Percentiles rank a stretch among this genome's conserved stretches.
Evolutionary conservation across 1,140 invertebrate species (phyloP).

Genomic region (Pantala flavescens): DNA sequence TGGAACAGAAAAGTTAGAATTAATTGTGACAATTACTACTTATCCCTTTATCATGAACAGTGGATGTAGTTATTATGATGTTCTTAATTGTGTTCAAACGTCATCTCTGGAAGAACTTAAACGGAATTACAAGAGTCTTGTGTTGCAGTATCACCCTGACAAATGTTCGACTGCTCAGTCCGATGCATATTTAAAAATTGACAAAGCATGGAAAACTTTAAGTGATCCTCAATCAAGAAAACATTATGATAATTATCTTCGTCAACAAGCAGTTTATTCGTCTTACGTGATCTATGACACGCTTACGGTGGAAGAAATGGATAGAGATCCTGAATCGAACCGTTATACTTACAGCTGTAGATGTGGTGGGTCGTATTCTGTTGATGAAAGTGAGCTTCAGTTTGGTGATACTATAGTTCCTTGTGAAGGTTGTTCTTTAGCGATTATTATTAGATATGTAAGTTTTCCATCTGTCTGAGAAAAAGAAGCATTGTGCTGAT

Average conservation of each 20-base stretch:
- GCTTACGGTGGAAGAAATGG: slow-evolving; percentile 40
- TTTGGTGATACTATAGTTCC: slow-evolving; percentile 37
- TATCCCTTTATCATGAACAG: too few relatives aligned
- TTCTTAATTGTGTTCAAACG: slow-evolving; percentile 43
- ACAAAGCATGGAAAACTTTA: slow-evolving; percentile 51
- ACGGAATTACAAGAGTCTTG: slow-evolving; percentile 46
- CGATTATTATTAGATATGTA: slow-evolving; percentile 48
- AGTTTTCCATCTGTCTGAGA: too few relatives aligned
- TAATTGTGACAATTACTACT: too few relatives aligned
- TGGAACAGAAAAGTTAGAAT: too few relatives aligned
- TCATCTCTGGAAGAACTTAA: slow-evolving; percentile 48
- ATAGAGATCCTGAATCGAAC: slow-evolving; percentile 31
- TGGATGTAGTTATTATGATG: slow-evolving; percentile 37
- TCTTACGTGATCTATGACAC: slow-evolving; percentile 45
- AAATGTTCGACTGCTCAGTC: slow-evolving; percentile 34
- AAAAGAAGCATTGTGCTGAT: too few relatives aligned
- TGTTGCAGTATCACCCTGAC: slow-evolving; percentile 51
- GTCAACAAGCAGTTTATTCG: slow-evolving; percentile 39
- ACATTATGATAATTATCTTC: slow-evolving; percentile 45
- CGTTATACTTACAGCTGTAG: slow-evolving; percentile 45
- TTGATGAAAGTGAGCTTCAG: slow-evolving; percentile 35
- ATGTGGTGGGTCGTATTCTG: slow-evolving; percentile 50
- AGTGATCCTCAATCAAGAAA: slow-evolving; percentile 40
- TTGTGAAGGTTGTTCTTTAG: slow-evolving; percentile 56
- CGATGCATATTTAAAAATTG: slow-evolving; percentile 41